Base-by-base conservation (phyloP, 2,888 invertebrate genomes). In the Diaperis boleti region DNA sequence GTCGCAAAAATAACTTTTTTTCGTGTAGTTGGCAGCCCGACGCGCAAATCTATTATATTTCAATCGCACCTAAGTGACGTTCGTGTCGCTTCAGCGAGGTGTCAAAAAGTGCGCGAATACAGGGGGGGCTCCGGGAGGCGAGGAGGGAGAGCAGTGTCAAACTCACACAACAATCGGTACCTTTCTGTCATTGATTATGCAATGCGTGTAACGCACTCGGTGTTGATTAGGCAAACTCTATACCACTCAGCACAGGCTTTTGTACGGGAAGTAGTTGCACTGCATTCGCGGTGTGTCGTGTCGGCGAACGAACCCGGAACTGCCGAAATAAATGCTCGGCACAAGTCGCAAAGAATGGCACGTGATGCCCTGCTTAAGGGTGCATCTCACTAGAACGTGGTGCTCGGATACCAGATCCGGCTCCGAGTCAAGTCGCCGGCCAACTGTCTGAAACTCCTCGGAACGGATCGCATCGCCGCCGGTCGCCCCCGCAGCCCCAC, bases 371-470 rank as follows among this genome's bases (percentile, higher is more conserved):
- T 47, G 6, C 20, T 42, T 13, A 35, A 39, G 63, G 64, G 63
- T 67, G 64, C 66, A 60, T 64, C 47, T 56, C 61, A 57, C 62
- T 64, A 15, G 31, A n/a, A 18, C 18, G n/a, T n/a, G n/a, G n/a
- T 37, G 60, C 80, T 78, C 81, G 26, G 26, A 13, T 33, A 22
- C 22, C 33, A 33, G 69, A 82, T 81, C 82, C 82, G 82, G 81
- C 82, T 82, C 78, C 78, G 79, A 79, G 80, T 81, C 82, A 81
- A 81, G 82, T 82, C 80, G 82, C 81, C 83, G 82, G 82, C 81
- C 81, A 81, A 82, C 82, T 82, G 82, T 81, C 81, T 80, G 81
- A 66, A 47, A 79, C 78, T n/a, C n/a, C n/a, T 71, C 69, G 69
- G 69, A 65, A 62, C 61, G 65, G 61, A 64, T 67, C 68, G 70